These are phyloP conservation scores for Elachura formosa DNA, from an alignment of 2,113 vertebrate genomes.

Conservation along the genomic window DNA sequence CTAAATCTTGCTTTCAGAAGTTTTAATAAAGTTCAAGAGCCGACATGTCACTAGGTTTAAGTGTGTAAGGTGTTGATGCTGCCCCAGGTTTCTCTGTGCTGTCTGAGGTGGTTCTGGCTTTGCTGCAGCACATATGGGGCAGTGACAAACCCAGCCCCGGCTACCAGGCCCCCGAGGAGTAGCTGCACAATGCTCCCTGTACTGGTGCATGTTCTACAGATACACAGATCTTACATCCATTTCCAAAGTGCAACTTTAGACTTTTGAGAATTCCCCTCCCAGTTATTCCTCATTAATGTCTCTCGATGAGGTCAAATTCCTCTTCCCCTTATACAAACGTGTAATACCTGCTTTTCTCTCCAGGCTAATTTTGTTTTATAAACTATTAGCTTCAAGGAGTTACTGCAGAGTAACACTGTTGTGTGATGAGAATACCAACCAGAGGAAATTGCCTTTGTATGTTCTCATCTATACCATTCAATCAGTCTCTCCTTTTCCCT, in stretches of 20 bases:
- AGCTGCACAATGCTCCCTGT: background rate
- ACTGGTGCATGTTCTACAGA: background rate
- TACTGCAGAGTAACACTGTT: constrained; percentile 6
- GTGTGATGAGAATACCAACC: constrained; percentile 5
- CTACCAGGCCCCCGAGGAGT: background rate
- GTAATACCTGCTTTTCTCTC: background rate
- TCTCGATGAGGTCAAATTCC: background rate
- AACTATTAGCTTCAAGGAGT: constrained; percentile 16
- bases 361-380: background rate
- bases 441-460: background rate
- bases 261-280: background rate
- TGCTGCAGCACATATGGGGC: background rate
- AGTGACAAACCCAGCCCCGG: background rate
- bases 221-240: background rate
- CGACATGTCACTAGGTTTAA: background rate
- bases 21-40: background rate
- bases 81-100: background rate
- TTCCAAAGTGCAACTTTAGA: background rate
- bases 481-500: background rate
- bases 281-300: background rate
- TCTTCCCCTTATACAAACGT: background rate
- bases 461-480: background rate
- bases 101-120: background rate
- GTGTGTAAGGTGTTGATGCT: background rate
- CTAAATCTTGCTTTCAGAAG: background rate